Percentiles rank a stretch among this genome's conserved stretches.
These are phyloP conservation scores for Columba livia DNA, from an alignment of 2,113 vertebrate genomes.

Conservation along the genomic window DNA sequence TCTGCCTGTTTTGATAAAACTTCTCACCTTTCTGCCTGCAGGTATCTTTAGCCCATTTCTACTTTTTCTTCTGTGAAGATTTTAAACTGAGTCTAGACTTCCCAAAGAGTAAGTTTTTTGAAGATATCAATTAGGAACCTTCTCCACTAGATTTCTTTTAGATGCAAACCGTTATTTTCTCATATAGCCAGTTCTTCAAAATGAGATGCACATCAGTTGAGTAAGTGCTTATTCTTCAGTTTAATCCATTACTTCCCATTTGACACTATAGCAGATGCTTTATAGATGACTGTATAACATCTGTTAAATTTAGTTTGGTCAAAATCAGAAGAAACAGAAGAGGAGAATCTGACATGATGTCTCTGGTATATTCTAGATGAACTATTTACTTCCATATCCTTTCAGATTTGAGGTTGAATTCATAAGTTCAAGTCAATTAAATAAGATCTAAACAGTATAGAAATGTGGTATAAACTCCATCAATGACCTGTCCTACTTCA, in stretches of 20 bases:
- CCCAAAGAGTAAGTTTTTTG: background rate
- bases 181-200: background rate
- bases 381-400: background rate
- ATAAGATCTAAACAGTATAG: background rate
- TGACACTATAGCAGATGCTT: background rate
- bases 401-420: background rate
- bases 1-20: background rate
- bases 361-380: accelerated
- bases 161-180: background rate
- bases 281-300: background rate
- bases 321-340: background rate
- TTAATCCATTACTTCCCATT: background rate
- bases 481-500: background rate
- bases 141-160: background rate
- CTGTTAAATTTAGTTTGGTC: background rate
- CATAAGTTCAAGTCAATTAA: background rate
- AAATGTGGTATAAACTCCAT: background rate
- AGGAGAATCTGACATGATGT: background rate
- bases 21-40: background rate
- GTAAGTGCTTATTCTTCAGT: background rate
- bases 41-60: background rate
- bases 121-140: background rate
- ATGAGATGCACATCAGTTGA: background rate
- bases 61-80: background rate
- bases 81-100: background rate